These are phyloP conservation scores for Microhierax caerulescens DNA, from an alignment of 2,797 vertebrate species.

Conservation along the genomic window DNA sequence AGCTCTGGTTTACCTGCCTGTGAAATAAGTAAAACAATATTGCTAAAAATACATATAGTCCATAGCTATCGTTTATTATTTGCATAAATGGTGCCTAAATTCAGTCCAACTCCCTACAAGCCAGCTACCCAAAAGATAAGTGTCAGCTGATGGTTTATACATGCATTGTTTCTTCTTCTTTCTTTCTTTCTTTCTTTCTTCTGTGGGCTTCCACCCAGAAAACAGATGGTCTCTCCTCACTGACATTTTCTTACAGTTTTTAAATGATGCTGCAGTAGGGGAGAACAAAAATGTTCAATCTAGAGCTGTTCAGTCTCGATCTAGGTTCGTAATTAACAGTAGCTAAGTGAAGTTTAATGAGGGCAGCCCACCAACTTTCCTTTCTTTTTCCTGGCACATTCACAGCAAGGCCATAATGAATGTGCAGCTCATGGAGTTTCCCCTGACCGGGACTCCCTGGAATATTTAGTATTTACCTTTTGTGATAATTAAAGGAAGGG, in stretches of 20 bases:
- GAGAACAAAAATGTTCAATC: slow-evolving; percentile 31
- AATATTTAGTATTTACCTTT: slow-evolving; percentile 71
- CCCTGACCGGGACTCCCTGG: slow-evolving; percentile 41
- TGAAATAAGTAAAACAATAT: not conserved
- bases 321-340: slow-evolving; percentile 54
- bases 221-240: slow-evolving; percentile 56
- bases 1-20: not conserved
- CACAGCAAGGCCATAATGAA: not conserved
- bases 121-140: not conserved
- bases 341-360: slow-evolving; percentile 61
- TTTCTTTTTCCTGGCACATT: not conserved
- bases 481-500: slow-evolving; percentile 72
- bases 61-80: not conserved
- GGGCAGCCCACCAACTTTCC: slow-evolving; percentile 17
- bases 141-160: slow-evolving; percentile 10
- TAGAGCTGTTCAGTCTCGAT: slow-evolving; percentile 28
- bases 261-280: slow-evolving; percentile 49
- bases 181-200: slow-evolving; percentile 6
- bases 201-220: slow-evolving; percentile 58
- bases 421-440: slow-evolving; percentile 8
- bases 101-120: not conserved
- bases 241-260: slow-evolving; percentile 72
- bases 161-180: slow-evolving; percentile 26
- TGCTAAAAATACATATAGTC: not conserved
- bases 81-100: not conserved